Base-by-base conservation (phyloP, 2,888 invertebrate genomes). In the Melolontha melolontha region DNA sequence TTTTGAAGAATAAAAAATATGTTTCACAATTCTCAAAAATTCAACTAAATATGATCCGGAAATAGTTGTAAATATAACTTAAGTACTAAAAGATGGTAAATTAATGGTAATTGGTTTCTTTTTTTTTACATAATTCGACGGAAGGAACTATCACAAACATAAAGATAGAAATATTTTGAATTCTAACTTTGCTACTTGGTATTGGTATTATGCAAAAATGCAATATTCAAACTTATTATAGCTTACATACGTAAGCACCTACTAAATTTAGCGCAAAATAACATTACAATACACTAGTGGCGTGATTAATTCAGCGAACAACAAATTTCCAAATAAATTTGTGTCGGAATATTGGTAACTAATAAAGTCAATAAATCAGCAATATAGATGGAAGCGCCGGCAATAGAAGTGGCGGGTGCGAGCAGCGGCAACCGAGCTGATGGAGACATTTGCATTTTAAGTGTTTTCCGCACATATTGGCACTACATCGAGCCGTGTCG, bases 381-480 rank as follows among this genome's bases (percentile, higher is more conserved):
- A 67, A 69, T 71, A 69, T 71, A 69, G 71, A 64, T 51, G 41
- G 49, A 55, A 55, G 66, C 42, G 64, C 41, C 41, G 50, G 44
- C 63, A 57, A 55, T 17, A 54, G 47, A 29, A 39, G 73, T 72
- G 66, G 74, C 73, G 78, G 77, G 44, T 44, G 41, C 22, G 59
- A 59, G 44, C 59, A 12, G 59, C 44, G 16, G 47, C 59, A 59
- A 29, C 59, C 41, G 59, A 14, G 59, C 59, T 59, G 59, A 79
- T 78, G 74, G 79, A 79, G 77, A 79, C 78, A 81, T 81, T 81
- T 82, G 80, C 82, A 82, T 82, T 81, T 82, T 81, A 81, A 82
- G 81, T 81, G 81, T 81, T 82, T 82, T 80, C 79, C 75, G 78
- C 77, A 76, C 79, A 78, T 79, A 79, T 77, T 77, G 79, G 76